Base-by-base conservation (phyloP, 2,113 vertebrate species). In the Oncorhynchus kisutch region DNA sequence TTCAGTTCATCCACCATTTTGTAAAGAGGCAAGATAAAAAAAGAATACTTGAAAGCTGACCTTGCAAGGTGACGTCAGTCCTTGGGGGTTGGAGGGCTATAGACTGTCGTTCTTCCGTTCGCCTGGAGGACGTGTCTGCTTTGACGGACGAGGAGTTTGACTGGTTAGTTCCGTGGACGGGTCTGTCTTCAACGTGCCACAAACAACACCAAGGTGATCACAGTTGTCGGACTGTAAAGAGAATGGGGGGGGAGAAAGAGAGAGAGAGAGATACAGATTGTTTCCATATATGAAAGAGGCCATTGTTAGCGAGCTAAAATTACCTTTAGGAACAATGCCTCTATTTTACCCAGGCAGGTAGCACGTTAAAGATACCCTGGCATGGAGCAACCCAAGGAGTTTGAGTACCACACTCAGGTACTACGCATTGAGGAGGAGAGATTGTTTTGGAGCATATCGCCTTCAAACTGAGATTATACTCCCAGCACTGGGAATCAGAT, bases 241-340 rank as follows among this genome's bases (percentile, higher is more conserved):
- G 18, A 78, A 78, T 84, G 79, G 71, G 22, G 81, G 34, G 34
- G 29, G 76, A 66, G 74, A 78, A 48, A 79, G 87, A 78, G 79
- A 71, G 20, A 81, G 72, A 85, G 81, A 81, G 85, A 79, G 88
- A 87, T 88, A 88, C 82, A 76, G 90, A 88, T 91, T 85, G 85
- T 88, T 85, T 87, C 79, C 59, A 68, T 72, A 86, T 77, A 91
- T 91, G 91, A 94, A 94, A 93, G 12, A 89, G 82, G 78, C 79
- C 87, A 88, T 90, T 94, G 93, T 94, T 85, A 86, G 60, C 70
- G 82, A 80, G 91, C 90, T 92, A 93, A 87, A 82, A 80, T 64
- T 71, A 72, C 84, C 67, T 27, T 88, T 86, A 79, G 87, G 84
- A 84, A 92, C 88, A 84, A 93, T 88, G 88, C 86, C 79, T 87